A percentile compares a stretch with the other conserved stretches of the same genome.
Evolutionary conservation across 2,113 vertebrate genomes (phyloP).

Genomic region (Pavo muticus): DNA sequence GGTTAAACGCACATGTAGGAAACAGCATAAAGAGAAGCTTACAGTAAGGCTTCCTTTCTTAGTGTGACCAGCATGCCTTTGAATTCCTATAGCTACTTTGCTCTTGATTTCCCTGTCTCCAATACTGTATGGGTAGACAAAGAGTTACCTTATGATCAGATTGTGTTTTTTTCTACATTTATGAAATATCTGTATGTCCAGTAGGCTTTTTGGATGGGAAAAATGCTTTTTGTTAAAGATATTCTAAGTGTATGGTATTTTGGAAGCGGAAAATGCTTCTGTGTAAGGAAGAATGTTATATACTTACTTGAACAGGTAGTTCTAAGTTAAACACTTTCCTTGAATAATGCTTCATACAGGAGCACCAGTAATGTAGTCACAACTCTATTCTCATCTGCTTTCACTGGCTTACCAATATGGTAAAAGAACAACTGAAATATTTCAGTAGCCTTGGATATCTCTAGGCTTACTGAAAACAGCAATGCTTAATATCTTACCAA

Average conservation of each 20-base stretch:
- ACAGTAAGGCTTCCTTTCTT: neutral
- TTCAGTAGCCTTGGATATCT: neutral
- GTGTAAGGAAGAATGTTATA: neutral
- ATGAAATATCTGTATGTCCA: neutral
- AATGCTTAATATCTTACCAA: neutral
- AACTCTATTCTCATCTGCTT: neutral
- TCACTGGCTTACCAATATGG: neutral
- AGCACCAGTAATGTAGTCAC: neutral
- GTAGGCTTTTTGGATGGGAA: neutral
- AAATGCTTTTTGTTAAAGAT: neutral
- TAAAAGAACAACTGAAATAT: neutral
- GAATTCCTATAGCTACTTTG: neutral
- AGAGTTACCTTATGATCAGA: neutral
- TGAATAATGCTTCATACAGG: fast-evolving
- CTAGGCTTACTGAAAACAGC: neutral
- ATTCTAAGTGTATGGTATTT: neutral
- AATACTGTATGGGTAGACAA: neutral
- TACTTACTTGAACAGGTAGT: neutral
- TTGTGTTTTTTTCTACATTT: neutral
- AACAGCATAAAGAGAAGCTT: neutral
- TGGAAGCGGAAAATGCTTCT: neutral
- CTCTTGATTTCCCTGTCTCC: neutral
- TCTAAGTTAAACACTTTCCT: neutral
- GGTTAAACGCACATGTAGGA: fast-evolving
- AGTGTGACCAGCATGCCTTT: neutral